phyloP scores from a whole-genome alignment of 2,888 invertebrate genomes.

The Thereva unica region DNA sequence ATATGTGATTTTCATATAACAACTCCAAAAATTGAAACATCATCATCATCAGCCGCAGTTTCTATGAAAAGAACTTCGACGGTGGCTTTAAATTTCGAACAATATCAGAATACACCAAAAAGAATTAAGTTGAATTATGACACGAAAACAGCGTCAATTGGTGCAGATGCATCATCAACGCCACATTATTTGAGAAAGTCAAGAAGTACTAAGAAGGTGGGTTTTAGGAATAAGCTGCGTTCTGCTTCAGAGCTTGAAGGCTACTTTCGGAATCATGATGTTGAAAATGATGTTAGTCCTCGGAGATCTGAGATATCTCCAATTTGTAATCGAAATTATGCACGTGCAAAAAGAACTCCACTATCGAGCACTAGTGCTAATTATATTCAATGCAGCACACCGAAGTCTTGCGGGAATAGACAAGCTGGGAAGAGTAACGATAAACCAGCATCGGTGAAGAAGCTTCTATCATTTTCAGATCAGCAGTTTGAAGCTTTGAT shows the following conservation, averaged over 20 bases:
- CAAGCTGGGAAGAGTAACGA: background rate
- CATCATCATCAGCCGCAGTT: background rate
- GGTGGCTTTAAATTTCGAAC: constrained; percentile 26
- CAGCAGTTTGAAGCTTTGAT: constrained; percentile 31
- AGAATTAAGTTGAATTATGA: constrained; percentile 13
- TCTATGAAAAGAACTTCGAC: constrained; percentile 24
- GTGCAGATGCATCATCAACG: background rate
- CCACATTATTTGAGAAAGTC: constrained; percentile 9
- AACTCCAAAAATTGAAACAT: constrained; percentile 38
- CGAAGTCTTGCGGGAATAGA: constrained; percentile 32
- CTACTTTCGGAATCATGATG: constrained; percentile 19
- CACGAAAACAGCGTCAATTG: background rate
- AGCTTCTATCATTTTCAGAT: constrained; percentile 38
- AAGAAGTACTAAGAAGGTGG: constrained; percentile 16
- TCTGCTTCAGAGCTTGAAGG: constrained; percentile 39
- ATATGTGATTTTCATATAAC: constrained; percentile 40
- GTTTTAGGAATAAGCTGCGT: constrained; percentile 31
- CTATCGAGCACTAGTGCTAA: constrained; percentile 29
- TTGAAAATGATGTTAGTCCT: constrained; percentile 32
- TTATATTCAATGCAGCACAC: constrained; percentile 36
- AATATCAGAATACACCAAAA: constrained; percentile 40
- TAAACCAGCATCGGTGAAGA: constrained; percentile 37
- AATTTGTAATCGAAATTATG: constrained; percentile 14
- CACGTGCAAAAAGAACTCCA: constrained; percentile 35
- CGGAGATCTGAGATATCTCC: constrained; percentile 18